Conservation (phyloP, 2,113 vertebrate genomes). For the Ammodramus savannarum region DNA sequence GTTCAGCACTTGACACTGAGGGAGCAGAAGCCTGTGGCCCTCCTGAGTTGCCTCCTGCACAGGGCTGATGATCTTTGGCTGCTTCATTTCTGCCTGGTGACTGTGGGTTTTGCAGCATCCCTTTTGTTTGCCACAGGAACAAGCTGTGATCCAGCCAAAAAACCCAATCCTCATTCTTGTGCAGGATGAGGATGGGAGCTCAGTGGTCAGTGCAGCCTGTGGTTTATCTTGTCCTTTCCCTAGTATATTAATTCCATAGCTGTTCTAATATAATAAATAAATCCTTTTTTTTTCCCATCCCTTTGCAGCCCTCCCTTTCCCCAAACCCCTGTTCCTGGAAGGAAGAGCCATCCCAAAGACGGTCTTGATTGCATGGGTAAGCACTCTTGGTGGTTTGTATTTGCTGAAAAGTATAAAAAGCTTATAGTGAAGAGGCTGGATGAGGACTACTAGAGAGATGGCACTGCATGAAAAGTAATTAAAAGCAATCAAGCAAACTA, state of each 20-base stretch:
- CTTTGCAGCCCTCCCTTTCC: slow-evolving; percentile 62
- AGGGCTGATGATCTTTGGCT: not conserved
- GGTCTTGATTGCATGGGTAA: slow-evolving; percentile 70
- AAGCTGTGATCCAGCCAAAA: not conserved
- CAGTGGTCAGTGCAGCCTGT: not conserved
- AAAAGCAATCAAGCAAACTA: not conserved
- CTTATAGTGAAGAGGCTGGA: not conserved
- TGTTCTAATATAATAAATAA: not conserved
- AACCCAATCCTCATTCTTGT: not conserved
- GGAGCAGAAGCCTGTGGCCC: not conserved
- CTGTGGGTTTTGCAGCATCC: not conserved
- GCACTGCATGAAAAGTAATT: not conserved
- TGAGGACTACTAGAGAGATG: not conserved
- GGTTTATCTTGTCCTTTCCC: not conserved
- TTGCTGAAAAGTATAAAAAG: not conserved
- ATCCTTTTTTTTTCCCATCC: not conserved
- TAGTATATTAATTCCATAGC: not conserved
- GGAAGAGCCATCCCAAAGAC: slow-evolving; percentile 67
- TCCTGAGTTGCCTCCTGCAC: not conserved
- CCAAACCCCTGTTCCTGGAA: slow-evolving; percentile 66
- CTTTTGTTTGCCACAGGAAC: not conserved
- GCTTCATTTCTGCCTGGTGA: not conserved
- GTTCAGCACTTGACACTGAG: accelerated
- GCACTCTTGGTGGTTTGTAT: not conserved
- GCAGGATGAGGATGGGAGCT: not conserved